Conservation (phyloP, 1,140 invertebrate genomes). For the Episyrphus balteatus region DNA sequence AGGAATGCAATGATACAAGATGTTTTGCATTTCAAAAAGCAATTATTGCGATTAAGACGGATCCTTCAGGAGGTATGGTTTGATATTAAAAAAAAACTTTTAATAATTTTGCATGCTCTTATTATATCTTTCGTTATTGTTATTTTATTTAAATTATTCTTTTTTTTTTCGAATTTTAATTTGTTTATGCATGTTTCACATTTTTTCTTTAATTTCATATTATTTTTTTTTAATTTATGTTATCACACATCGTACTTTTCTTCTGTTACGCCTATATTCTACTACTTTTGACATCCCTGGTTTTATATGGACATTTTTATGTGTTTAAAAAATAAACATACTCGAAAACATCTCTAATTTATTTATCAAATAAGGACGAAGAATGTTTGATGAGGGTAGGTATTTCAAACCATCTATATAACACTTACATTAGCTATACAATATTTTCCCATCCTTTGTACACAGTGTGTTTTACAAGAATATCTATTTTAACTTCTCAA, state of each 20-base stretch:
- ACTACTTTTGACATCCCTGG: too few relatives aligned
- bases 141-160: background rate
- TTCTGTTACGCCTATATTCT: too few relatives aligned
- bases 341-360: conserved; percentile 1
- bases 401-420: conserved; percentile 13
- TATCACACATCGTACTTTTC: background rate
- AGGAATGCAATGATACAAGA: conserved; percentile 50
- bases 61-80: conserved; percentile 50
- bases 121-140: background rate
- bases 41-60: conserved; percentile 50
- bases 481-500: conserved; percentile 2
- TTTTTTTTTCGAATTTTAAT: background rate
- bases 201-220: background rate
- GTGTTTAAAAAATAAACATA: conserved; percentile 3
- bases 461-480: too few relatives aligned
- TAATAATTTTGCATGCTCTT: conserved; percentile 2
- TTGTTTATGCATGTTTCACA: background rate
- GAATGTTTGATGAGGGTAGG: conserved; percentile 51
- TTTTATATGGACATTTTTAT: too few relatives aligned
- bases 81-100: background rate
- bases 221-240: background rate
- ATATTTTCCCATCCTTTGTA: too few relatives aligned
- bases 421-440: background rate
- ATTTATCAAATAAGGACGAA: conserved; percentile 33
- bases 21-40: conserved; percentile 54